Evolutionary conservation across 1,140 invertebrate genomes (phyloP), one percentile per base, ranked within the genome.

Genomic region (Drosophila murphyi): DNA sequence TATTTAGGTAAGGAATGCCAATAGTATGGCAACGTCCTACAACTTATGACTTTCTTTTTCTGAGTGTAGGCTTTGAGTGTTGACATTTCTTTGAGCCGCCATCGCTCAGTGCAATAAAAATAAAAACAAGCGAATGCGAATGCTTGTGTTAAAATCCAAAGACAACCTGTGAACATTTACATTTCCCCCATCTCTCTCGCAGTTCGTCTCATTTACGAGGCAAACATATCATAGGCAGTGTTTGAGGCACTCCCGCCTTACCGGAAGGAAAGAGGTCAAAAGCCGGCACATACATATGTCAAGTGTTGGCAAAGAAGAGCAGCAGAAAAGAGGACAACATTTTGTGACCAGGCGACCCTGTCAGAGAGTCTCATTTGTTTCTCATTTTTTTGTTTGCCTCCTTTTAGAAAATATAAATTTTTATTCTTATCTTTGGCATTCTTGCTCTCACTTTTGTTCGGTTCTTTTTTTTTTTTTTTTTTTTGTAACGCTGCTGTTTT

Each of bases 201-300:
- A 8, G 8, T 31, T 31, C 71, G 59, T 78, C 82, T 86, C 82
- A 86, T 85, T 85, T 81, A 81, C 82, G 76, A 78, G 70, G 59
- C 51, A 56, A 69, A 56, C 71, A 68, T 73, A 57, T 72, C 69
- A 72, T 56, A 51, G 69, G 52, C 69, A 20, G 20, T 20, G 61
- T 63, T 45, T 67, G 48, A 39, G 31, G 20, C 51, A 34, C 69
- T 47, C n/a, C 60, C 47, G 52, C 59, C 29, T 50, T 34, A 35
- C 43, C 37, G 45, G 61, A 89, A 89, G 45, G 61, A 89, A 89
- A 78, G 80, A 90, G 85, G 85, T 89, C 85, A 89, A 89, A 89
- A 88, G 81, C 86, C 85, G 81, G 67, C 85, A 72, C 86, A 89
- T 89, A 72, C 86, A 89, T 89, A 89, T 89, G 86, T 89, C 85